A percentile compares a stretch with the other conserved stretches of the same genome.
These are phyloP conservation scores for Mus pahari DNA, from an alignment of 2,113 vertebrate genomes.

Conservation along the genomic window DNA sequence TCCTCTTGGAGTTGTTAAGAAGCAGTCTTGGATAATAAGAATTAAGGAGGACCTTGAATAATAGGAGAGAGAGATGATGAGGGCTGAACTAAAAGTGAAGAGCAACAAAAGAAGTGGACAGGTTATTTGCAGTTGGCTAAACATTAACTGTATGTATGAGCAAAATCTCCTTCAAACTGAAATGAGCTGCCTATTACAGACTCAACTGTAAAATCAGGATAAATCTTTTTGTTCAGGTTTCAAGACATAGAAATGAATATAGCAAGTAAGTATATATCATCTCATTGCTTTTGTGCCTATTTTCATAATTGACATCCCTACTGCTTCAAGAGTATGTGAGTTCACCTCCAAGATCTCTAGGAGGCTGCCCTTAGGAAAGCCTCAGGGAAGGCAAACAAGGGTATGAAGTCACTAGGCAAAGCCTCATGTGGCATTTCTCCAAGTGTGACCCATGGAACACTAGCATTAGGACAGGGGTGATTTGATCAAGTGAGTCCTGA, in stretches of 20 bases:
- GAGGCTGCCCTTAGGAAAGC: not conserved
- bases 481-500: not conserved
- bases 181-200: not conserved
- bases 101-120: constrained; percentile 21
- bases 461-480: not conserved
- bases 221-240: not conserved
- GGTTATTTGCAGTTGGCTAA: not conserved
- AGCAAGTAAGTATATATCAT: not conserved
- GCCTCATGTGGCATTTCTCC: not conserved
- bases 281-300: not conserved
- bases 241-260: constrained; percentile 12
- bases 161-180: not conserved
- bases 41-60: constrained; percentile 38
- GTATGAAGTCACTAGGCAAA: not conserved
- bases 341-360: not conserved
- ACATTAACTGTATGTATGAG: not conserved
- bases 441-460: not conserved
- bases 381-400: not conserved
- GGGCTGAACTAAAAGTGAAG: not conserved
- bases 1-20: constrained; percentile 13
- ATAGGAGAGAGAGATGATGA: constrained; percentile 23
- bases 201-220: constrained; percentile 20
- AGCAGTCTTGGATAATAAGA: not conserved
- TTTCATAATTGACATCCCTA: not conserved
- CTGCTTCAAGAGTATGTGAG: not conserved